phyloP scores from a whole-genome alignment of 2,888 invertebrate species.

The Myathropa florea region DNA sequence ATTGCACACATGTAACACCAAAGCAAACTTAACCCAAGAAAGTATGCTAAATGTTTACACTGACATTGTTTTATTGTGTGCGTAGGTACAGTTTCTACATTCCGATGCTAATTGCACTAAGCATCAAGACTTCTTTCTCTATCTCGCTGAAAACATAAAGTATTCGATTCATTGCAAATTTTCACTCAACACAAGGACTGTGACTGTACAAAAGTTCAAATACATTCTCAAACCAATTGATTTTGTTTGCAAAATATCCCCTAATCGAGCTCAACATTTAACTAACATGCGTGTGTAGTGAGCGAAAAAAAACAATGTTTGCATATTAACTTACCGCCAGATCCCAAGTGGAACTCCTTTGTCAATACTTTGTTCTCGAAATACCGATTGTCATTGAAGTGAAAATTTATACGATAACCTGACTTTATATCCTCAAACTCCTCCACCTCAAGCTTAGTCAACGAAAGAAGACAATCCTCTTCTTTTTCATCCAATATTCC shows the following conservation, averaged over 20 bases:
- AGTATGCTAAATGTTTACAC: neutral
- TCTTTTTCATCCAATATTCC: conserved; percentile 91
- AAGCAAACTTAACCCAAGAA: neutral
- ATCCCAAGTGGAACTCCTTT: conserved; percentile 86
- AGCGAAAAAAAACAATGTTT: neutral
- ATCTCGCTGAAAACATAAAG: neutral
- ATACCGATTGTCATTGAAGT: conserved; percentile 90
- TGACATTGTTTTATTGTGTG: neutral
- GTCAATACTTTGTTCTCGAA: conserved; percentile 90
- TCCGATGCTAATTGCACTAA: neutral
- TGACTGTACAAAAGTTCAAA: neutral
- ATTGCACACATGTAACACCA: neutral
- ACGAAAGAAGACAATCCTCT: conserved; percentile 88
- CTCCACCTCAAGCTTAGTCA: conserved; percentile 89
- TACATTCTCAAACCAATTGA: neutral
- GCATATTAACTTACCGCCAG: conserved; percentile 75
- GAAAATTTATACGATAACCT: conserved; percentile 89
- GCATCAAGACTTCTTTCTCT: neutral
- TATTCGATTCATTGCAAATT: neutral
- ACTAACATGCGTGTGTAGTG: neutral
- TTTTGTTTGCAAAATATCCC: neutral
- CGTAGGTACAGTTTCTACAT: conserved; percentile 27
- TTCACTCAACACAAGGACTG: neutral
- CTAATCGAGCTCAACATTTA: neutral
- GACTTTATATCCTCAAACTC: conserved; percentile 94